Evolutionary conservation across 2,113 vertebrate species (phyloP).

Genomic region (Petrocephalus zakoni): DNA sequence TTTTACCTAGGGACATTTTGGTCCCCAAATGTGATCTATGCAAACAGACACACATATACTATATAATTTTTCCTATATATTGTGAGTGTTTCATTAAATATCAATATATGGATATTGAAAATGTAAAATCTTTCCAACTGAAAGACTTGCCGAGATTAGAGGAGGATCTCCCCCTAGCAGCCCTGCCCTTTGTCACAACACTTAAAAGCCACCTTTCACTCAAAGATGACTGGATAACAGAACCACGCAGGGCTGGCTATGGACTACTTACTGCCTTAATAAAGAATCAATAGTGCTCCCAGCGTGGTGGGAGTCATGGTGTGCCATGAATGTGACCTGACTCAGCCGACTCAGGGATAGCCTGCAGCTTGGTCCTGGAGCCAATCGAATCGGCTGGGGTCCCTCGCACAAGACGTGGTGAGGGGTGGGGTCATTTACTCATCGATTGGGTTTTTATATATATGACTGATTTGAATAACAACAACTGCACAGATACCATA

Average conservation of each 20-base stretch:
- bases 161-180: background rate
- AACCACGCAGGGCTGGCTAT: conserved; percentile 34
- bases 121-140: background rate
- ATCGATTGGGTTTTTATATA: background rate
- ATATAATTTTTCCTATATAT: background rate
- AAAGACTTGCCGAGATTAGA: background rate
- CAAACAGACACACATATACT: too few relatives aligned
- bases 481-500: background rate
- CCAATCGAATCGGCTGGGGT: background rate
- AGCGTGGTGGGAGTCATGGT: conserved; percentile 36
- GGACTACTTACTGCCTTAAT: conserved; percentile 60
- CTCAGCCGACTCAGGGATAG: conserved; percentile 32
- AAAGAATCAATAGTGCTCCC: conserved; percentile 76
- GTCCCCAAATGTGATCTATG: too few relatives aligned
- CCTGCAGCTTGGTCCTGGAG: background rate
- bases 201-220: conserved; percentile 56
- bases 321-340: conserved; percentile 45
- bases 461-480: background rate
- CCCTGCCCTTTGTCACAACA: conserved; percentile 54
- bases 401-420: background rate
- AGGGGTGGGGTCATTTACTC: conserved; percentile 1
- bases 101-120: background rate
- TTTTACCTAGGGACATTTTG: too few relatives aligned
- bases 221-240: conserved; percentile 41
- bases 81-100: background rate